phyloP scores from a whole-genome alignment of 2,888 invertebrate genomes.

The Furcula furcula region DNA sequence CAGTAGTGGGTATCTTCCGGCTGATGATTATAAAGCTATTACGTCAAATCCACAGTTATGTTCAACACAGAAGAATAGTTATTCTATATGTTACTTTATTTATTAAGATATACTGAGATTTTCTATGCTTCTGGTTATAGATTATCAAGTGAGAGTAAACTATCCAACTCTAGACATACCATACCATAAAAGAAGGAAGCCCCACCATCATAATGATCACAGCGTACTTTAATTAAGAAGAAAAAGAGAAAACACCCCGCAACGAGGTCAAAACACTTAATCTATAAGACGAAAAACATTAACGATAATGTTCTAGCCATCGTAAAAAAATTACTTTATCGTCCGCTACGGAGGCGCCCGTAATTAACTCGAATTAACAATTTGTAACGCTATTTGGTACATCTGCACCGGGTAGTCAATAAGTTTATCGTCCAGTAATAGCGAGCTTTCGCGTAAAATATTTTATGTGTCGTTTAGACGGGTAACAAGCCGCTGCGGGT shows the following conservation, averaged over 20 bases:
- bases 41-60: too few species aligned
- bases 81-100: too few species aligned
- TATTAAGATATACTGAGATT: too few species aligned
- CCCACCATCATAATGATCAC: not conserved
- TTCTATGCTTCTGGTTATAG: too few species aligned
- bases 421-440: constrained; percentile 65
- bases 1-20: too few species aligned
- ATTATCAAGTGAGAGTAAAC: too few species aligned
- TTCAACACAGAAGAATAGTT: too few species aligned
- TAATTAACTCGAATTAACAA: constrained; percentile 75
- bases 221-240: not conserved
- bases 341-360: constrained; percentile 50
- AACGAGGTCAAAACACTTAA: constrained; percentile 51
- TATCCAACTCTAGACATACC: too few species aligned
- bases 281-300: constrained; percentile 65
- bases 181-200: too few species aligned
- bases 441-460: constrained; percentile 33
- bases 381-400: constrained; percentile 61
- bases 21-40: too few species aligned
- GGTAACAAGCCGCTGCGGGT: constrained; percentile 59
- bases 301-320: constrained; percentile 58
- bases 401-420: constrained; percentile 59
- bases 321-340: constrained; percentile 69
- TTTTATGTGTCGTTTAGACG: constrained; percentile 44
- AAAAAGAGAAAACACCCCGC: constrained; percentile 6